Percentiles rank a stretch among this genome's conserved stretches.
Conservation (phyloP, 2,888 invertebrate genomes). For the Pammene aurita region DNA sequence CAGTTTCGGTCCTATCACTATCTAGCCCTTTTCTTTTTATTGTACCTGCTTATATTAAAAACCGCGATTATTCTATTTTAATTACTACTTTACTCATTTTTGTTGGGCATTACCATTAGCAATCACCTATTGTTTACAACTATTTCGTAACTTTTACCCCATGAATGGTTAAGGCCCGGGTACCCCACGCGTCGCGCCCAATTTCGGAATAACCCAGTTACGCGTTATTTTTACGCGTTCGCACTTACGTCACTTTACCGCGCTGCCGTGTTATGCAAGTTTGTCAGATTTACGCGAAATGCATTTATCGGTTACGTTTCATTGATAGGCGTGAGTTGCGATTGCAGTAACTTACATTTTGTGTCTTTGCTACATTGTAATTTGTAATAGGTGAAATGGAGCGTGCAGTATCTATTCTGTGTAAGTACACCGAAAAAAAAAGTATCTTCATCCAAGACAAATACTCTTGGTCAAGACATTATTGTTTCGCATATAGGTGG, state of each 20-base stretch:
- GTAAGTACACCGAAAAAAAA: too few relatives aligned
- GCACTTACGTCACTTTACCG: conserved; percentile 22
- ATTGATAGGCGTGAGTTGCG: conserved; percentile 14
- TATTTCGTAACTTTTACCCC: too few relatives aligned
- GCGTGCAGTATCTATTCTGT: neutral
- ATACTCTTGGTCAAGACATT: too few relatives aligned
- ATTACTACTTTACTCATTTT: too few relatives aligned
- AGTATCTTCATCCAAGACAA: too few relatives aligned
- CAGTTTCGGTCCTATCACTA: too few relatives aligned
- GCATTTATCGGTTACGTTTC: conserved; percentile 27
- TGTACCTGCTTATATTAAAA: too few relatives aligned
- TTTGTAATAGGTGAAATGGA: neutral
- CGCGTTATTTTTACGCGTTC: conserved; percentile 36
- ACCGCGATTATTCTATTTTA: too few relatives aligned
- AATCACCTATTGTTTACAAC: too few relatives aligned
- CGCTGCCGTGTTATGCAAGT: conserved; percentile 18
- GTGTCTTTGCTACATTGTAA: neutral
- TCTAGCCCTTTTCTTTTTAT: too few relatives aligned
- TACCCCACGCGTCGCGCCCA: conserved; percentile 59
- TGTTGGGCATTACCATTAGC: too few relatives aligned
- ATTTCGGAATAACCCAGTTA: conserved; percentile 58
- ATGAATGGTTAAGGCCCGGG: conserved; percentile 33
- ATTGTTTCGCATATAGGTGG: too few relatives aligned
- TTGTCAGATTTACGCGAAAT: conserved; percentile 25
- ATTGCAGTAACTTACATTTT: conserved; percentile 4